These are phyloP conservation scores for Brachyistius frenatus DNA, from an alignment of 2,113 vertebrate species.

Conservation along the genomic window DNA sequence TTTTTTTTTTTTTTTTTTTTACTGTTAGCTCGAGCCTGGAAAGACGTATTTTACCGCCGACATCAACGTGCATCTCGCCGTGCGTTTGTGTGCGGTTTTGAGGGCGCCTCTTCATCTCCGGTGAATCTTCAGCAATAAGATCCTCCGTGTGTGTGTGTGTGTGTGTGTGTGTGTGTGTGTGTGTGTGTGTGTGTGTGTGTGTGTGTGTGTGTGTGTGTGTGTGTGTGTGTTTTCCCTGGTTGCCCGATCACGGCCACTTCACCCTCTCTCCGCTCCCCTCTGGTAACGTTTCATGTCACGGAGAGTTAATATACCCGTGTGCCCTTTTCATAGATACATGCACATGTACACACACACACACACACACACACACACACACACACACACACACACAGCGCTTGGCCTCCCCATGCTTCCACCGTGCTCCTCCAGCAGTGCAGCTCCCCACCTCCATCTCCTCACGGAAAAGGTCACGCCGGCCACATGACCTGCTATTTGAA, in stretches of 20 bases:
- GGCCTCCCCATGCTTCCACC: slow-evolving; percentile 51
- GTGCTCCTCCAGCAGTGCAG: slow-evolving; percentile 48
- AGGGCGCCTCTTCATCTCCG: too few relatives aligned
- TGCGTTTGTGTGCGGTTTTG: too few relatives aligned
- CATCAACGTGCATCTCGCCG: too few relatives aligned
- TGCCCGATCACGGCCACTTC: slow-evolving; percentile 55
- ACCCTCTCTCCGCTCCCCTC: slow-evolving; percentile 49
- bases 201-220: too few relatives aligned
- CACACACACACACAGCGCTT: slow-evolving; percentile 37
- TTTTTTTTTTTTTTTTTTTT: not conserved
- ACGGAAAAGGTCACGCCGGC: slow-evolving; percentile 77
- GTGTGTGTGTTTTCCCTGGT: slow-evolving; percentile 4
- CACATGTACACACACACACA: slow-evolving; percentile 14
- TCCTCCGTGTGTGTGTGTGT: too few relatives aligned
- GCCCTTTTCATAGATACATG: slow-evolving; percentile 80
- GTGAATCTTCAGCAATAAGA: too few relatives aligned
- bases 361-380: not conserved
- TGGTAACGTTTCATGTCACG: slow-evolving; percentile 76
- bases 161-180: too few relatives aligned
- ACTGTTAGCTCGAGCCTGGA: slow-evolving; percentile 11
- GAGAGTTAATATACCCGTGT: slow-evolving; percentile 74
- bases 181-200: too few relatives aligned
- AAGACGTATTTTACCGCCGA: too few relatives aligned
- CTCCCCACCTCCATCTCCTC: slow-evolving; percentile 64
- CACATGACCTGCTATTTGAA: slow-evolving; percentile 76